Base-by-base conservation (phyloP, 2,797 vertebrate species). In the Sitta carolinensis region DNA sequence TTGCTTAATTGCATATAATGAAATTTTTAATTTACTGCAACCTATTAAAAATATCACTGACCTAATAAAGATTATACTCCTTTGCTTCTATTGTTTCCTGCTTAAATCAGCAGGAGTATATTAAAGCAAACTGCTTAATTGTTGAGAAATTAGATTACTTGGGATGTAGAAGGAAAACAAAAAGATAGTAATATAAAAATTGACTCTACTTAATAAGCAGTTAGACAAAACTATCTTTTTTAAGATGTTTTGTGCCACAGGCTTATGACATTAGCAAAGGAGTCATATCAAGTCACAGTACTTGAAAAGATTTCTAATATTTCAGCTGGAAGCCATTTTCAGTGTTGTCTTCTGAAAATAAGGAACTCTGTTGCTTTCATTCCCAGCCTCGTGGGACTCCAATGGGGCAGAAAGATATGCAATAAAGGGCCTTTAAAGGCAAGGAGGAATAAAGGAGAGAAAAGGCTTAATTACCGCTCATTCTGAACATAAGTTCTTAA, bases 61-160 rank as follows among this genome's bases (percentile, higher is more conserved):
- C 93, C 91, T 97, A 97, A 97, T 97, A 96, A 97, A 97, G 67
- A 95, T 96, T 94, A 94, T 86, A 76, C 7, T 10, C 82, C 96
- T 97, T 97, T 91, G 82, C 66, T 96, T 96, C 67, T 96, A 90
- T 97, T 96, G 89, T 97, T 98, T 96, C 79, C 90, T 96, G 26
- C 93, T 97, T 95, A 96, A 95, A 97, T 98, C 97, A 96, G 89
- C 92, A 85, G 78, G 96, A 95, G 73, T 75, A 34, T 94, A 86
- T 90, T 90, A 91, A 96, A 96, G 45, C 20, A 96, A 95, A 95
- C 89, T 86, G 94, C 93, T 96, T 97, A 96, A 95, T 96, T 97
- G 85, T 92, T 95, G 58, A 93, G 67, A 91, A 96, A 97, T 95
- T 95, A 94, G 96, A 92, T 97, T 94, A 94, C 94, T 93, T 91